Base-by-base conservation (phyloP, 1,140 invertebrate species). In the Bathynomus jamesi region DNA sequence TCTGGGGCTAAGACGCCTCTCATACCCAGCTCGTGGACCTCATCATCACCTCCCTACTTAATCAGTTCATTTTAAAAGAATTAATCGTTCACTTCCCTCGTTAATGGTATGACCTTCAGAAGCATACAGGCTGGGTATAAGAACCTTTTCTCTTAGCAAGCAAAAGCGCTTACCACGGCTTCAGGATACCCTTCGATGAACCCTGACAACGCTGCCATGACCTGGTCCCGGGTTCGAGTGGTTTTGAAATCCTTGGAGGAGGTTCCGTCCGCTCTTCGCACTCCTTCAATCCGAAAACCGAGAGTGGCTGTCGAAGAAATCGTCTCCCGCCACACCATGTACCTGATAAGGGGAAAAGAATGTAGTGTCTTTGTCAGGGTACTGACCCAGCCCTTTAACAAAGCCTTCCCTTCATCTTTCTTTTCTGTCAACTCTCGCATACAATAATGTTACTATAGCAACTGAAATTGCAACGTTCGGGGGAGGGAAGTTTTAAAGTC, bases 301-400 rank as follows among this genome's bases (percentile, higher is more conserved):
- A 98, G 84, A 4, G 91, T 94, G 0, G 94, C 90, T 4, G 95
- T 97, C 24, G 95, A 98, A 27, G 94, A 97, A 79, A 98, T 96
- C 5, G 94, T 95, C 84, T 99, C 96, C 62, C 96, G 84, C 94
- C 96, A 99, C 24, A 96, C 91, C 95, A 97, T 97, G 81, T 97
- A 98, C 64, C 83, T 84, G 79, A 5, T 71, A 25, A 61, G 4
- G 0, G 31, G 13, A 28, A 66, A 5, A n/a, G n/a, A n/a, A n/a
- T n/a, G n/a, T n/a, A n/a, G n/a, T n/a, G n/a, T n/a, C n/a, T n/a
- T 11, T 4, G 29, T 2, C 17, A 21, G 24, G 53, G n/a, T 32
- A 17, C 13, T 8, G 10, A 69, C 1, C 13, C 17, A 53, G 17
- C 4, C 3, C 0, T 67, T 21, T 62, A 66, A 10, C 11, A 8